These are phyloP conservation scores for Zaprionus capensis DNA, from an alignment of 1,140 invertebrate species.

Conservation along the genomic window DNA sequence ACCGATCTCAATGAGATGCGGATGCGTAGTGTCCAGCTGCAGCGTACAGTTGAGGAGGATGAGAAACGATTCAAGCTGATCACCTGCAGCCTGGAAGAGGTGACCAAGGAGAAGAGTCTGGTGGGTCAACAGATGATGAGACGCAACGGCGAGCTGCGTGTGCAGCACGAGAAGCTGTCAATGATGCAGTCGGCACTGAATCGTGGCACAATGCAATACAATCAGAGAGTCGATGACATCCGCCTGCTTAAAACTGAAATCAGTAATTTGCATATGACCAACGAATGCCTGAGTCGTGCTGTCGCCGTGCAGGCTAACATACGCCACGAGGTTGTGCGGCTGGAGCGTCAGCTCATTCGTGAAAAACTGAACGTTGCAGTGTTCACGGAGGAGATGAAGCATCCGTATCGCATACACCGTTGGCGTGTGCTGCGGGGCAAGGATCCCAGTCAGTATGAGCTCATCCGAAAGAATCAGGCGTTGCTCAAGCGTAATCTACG, in stretches of 20 bases:
- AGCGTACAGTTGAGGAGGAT: conserved; percentile 82
- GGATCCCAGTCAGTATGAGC: conserved; percentile 88
- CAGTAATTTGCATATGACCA: conserved; percentile 87
- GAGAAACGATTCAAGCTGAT: conserved; percentile 86
- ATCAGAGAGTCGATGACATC: conserved; percentile 90
- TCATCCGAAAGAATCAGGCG: conserved; percentile 88
- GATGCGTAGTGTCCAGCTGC: conserved; percentile 85
- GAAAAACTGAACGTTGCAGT: conserved; percentile 89
- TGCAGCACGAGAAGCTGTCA: conserved; percentile 89
- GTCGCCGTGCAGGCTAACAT: conserved; percentile 87
- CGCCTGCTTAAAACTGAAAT: conserved; percentile 91
- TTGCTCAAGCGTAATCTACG: conserved; percentile 85
- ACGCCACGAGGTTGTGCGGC: conserved; percentile 89
- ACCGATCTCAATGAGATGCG: conserved; percentile 85
- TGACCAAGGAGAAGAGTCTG: conserved; percentile 88
- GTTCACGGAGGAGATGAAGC: conserved; percentile 90
- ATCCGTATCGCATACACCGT: conserved; percentile 91
- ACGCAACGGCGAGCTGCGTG: conserved; percentile 89
- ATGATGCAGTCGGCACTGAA: conserved; percentile 88
- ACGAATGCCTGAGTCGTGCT: conserved; percentile 86
- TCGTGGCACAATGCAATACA: conserved; percentile 88
- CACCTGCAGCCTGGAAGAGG: conserved; percentile 87
- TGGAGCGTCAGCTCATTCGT: conserved; percentile 89
- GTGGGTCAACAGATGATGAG: conserved; percentile 90
- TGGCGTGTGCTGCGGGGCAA: conserved; percentile 90